Percentiles rank a stretch among this genome's conserved stretches.
Evolutionary conservation across 2,888 invertebrate genomes (phyloP).

Genomic region (Troides oblongomaculatus): DNA sequence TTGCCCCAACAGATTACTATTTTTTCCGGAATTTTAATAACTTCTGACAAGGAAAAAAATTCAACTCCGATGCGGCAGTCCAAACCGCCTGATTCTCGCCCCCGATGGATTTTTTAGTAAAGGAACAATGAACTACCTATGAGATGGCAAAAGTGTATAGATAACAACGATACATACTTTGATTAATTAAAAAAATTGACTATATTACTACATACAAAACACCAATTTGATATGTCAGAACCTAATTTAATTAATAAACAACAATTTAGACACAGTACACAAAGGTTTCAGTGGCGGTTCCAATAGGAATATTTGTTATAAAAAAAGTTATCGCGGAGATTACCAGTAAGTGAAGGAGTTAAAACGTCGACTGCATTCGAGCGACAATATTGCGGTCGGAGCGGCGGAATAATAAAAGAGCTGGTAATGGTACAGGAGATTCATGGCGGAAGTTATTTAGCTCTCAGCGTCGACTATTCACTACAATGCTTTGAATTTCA

Average conservation of each 20-base stretch:
- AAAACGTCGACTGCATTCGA: slow-evolving; percentile 22
- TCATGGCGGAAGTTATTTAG: slow-evolving; percentile 23
- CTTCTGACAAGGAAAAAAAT: too few species aligned
- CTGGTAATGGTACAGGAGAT: slow-evolving; percentile 25
- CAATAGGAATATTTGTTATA: not conserved
- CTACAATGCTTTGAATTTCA: slow-evolving; percentile 20
- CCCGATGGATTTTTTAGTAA: too few species aligned
- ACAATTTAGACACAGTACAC: not conserved
- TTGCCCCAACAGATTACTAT: too few species aligned
- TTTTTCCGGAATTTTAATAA: too few species aligned
- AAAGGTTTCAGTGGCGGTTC: not conserved
- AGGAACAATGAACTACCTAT: too few species aligned
- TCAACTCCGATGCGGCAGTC: too few species aligned
- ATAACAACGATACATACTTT: too few species aligned
- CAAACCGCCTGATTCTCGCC: too few species aligned
- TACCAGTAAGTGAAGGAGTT: slow-evolving; percentile 17
- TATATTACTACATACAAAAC: too few species aligned
- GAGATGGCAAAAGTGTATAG: too few species aligned
- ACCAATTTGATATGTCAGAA: too few species aligned
- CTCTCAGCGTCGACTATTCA: slow-evolving; percentile 21
- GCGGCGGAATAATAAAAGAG: slow-evolving; percentile 27
- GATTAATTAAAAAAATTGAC: too few species aligned
- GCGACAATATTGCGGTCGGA: slow-evolving; percentile 27
- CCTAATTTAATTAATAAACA: not conserved
- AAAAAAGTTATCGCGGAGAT: slow-evolving; percentile 12